Base-by-base conservation (phyloP, 2,888 invertebrate genomes). In the Drosophila anceps region DNA sequence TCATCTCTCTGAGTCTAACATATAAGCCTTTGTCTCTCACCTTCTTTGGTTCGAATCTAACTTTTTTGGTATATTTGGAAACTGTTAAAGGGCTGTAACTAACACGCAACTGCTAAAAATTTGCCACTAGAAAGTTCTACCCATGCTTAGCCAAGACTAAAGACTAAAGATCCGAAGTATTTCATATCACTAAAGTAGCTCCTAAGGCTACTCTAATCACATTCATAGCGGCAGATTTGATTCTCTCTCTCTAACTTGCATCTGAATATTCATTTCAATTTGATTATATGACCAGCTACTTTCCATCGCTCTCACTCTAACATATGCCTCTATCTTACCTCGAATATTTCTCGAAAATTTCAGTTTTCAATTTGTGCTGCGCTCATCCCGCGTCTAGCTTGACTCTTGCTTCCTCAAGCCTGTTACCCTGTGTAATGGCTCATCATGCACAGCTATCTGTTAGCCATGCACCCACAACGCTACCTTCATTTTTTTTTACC, bases 381-480 rank as follows among this genome's bases (percentile, higher is more conserved):
- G 8, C 27, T 5, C 15, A 15, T 4, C 24, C 15, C 2, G 27
- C 27, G 9, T 24, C 46, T 18, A 0, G n/a, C 48, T 18, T 27
- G 8, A 46, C 29, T n/a, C 9, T n/a, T 5, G 15, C 4, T 31
- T 2, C 7, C 12, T 8, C 10, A 31, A 31, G 31, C 1, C 48
- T 7, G 18, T 31, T 18, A 8, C 2, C 0, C 46, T 15, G 4
- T 15, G 46, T 46, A 46, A 46, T 46, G 15, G 46, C n/a, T 46
- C 27, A 18, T 24, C 24, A 24, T 24, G 18, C 9, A 13, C 35
- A 4, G 15, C 27, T 48, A n/a, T 15, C 27, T 24, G 46, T n/a
- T n/a, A n/a, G 46, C 9, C 15, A 4, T 4, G 50, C 50, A 9
- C 63, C 46, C 64, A 63, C 46, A 62, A 20, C 12, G 4, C n/a